Evolutionary conservation across 2,797 vertebrate genomes (phyloP).

Genomic region (Alauda arvensis): DNA sequence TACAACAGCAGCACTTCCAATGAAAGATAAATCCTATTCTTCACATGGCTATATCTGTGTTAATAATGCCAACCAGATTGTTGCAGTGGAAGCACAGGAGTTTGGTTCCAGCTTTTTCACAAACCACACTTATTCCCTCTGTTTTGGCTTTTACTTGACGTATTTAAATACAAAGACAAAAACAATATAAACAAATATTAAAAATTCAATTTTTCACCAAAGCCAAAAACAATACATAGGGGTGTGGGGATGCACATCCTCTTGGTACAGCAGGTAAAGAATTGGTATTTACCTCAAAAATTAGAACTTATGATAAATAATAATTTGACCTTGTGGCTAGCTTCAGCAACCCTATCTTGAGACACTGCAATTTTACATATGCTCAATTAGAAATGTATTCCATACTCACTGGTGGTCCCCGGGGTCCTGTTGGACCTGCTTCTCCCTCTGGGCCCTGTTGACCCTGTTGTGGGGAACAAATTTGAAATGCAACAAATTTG

Average conservation of each 20-base stretch:
- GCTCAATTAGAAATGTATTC: neutral
- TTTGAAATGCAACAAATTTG: neutral
- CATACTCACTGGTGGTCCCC: constrained; percentile 85
- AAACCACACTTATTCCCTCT: neutral
- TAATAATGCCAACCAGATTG: neutral
- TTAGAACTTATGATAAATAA: neutral
- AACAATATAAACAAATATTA: neutral
- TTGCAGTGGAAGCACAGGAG: neutral
- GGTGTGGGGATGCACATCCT: neutral
- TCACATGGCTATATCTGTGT: neutral
- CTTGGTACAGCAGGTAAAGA: neutral
- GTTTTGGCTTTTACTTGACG: neutral
- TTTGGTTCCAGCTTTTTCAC: neutral
- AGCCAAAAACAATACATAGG: neutral
- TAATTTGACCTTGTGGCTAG: neutral
- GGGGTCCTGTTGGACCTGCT: constrained; percentile 83
- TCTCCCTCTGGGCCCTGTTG: constrained; percentile 88
- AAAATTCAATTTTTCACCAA: neutral
- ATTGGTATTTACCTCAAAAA: neutral
- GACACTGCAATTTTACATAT: neutral
- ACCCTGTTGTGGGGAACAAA: constrained; percentile 74
- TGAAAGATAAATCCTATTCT: neutral
- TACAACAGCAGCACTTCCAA: neutral
- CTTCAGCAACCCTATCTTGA: neutral
- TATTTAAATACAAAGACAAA: neutral